Conservation (phyloP, 2,797 vertebrate genomes). For the Orientallactaga sibirica region DNA sequence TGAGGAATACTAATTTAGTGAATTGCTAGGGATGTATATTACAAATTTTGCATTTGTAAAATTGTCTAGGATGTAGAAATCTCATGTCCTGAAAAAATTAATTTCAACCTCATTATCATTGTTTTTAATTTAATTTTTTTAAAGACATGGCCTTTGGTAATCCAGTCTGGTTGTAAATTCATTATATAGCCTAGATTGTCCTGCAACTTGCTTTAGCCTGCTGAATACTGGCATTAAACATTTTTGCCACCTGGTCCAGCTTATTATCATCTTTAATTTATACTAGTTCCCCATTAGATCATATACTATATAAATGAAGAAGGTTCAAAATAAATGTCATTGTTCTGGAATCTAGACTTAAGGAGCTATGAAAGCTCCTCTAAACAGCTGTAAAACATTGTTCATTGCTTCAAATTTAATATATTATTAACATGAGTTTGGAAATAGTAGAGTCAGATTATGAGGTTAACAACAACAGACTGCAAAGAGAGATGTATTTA, state of each 20-base stretch:
- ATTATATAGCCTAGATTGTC: no score
- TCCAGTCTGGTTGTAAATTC: neutral
- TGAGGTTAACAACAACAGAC: constrained; percentile 57
- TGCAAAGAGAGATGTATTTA: constrained; percentile 55
- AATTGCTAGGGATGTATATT: neutral
- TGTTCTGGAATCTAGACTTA: constrained; percentile 22
- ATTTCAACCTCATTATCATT: constrained; percentile 3
- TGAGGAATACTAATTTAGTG: neutral
- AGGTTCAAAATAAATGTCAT: constrained; percentile 54
- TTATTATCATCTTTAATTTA: constrained; percentile 65
- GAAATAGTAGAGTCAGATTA: constrained; percentile 66
- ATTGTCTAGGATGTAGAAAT: constrained; percentile 24
- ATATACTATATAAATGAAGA: constrained; percentile 45
- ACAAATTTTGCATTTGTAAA: constrained; percentile 15
- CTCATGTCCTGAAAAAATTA: constrained; percentile 14
- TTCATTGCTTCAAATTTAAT: constrained; percentile 61
- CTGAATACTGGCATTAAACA: neutral
- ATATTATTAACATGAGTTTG: constrained; percentile 68
- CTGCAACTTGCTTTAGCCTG: neutral
- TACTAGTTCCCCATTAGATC: constrained; percentile 18
- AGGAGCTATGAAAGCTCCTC: constrained; percentile 65
- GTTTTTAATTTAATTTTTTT: neutral
- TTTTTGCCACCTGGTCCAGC: neutral
- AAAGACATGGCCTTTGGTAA: neutral
- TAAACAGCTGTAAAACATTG: constrained; percentile 75